Conservation (phyloP, 2,797 vertebrate species). For the Uromys caudimaculatus region DNA sequence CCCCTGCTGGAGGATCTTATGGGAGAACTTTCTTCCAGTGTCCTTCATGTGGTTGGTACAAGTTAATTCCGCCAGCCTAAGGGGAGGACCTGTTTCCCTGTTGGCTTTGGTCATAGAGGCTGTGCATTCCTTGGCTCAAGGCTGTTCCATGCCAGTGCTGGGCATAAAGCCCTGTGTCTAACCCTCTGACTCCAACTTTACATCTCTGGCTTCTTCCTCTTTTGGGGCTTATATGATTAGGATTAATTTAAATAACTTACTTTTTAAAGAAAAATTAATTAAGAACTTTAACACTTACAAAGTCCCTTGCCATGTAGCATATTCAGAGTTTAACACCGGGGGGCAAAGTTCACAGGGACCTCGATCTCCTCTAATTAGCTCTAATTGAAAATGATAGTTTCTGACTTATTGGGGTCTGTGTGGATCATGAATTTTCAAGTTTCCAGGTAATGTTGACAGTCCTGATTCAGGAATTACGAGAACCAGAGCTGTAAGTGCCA, state of each 20-base stretch:
- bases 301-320: background rate
- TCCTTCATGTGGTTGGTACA: background rate
- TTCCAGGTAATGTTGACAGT: background rate
- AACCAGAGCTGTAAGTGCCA: background rate
- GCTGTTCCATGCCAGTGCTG: background rate
- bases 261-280: background rate
- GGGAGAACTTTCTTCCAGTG: background rate
- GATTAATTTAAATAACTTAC: slow-evolving; percentile 24
- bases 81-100: background rate
- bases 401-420: background rate
- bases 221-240: background rate
- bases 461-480: background rate
- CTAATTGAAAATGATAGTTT: background rate
- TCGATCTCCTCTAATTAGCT: background rate
- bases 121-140: background rate
- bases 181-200: background rate
- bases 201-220: background rate
- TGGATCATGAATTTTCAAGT: background rate
- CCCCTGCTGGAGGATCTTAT: background rate
- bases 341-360: background rate
- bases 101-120: background rate
- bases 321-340: background rate
- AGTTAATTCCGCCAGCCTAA: background rate
- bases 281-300: background rate
- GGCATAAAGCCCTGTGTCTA: background rate